Evolutionary conservation across 2,888 invertebrate species (phyloP), one percentile per base, ranked within the genome.

Genomic region (Poecilus cupreus): DNA sequence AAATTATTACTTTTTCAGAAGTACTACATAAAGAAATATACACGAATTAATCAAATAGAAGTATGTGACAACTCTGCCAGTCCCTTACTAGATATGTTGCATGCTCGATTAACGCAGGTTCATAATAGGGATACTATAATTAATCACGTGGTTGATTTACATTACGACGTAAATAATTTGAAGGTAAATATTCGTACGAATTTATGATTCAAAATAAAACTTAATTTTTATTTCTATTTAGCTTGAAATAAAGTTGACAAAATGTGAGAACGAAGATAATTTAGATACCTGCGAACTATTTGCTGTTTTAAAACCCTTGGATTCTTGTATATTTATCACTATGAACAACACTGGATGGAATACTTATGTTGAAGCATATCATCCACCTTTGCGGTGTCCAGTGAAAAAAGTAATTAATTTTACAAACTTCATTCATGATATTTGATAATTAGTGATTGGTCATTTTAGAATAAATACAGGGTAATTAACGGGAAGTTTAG

Each of bases 291-390:
- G 70, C 18, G 39, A 70, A 70, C 10, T 43, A 20, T 70, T 39
- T 16, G 43, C 70, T 2, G 18, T 0, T 70, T 43, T 70, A 18
- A 70, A 18, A 18, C 70, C 70, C 11, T 8, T 39, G 16, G 16
- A 18, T 20, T 18, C 70, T 11, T 70, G 70, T 70, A 20, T 4
- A 8, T 70, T 70, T n/a, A 37, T 70, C 10, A n/a, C 16, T 18
- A 39, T 70, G 39, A 70, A 70, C 2, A 70, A 70, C n/a, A 39
- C 70, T 6, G 70, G 11, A 22, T 70, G 70, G 70, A 18, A 18
- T 70, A 16, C 39, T 37, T 39, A 24, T 39, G 2, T 70, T 13
- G 10, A 39, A 6, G 16, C 70, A 11, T 20, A 8, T 18, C 16
- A 70, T 3, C 70, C 70, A 2, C 39, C 18, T 2, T 6, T 70